Evolutionary conservation across 2,888 invertebrate genomes (phyloP).

Genomic region (Rotaria sp.): DNA sequence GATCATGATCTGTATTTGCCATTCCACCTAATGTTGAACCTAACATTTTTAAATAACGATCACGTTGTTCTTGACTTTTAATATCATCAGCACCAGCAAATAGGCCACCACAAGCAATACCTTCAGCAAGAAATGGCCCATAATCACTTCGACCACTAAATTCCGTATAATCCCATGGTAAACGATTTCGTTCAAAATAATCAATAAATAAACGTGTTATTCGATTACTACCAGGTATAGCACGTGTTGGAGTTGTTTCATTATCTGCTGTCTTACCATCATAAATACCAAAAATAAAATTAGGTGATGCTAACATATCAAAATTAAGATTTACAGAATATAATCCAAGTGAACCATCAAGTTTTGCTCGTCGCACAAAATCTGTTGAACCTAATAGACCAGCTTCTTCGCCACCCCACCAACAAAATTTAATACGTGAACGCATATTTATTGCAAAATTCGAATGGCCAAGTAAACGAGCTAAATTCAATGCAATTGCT

Average conservation of each 20-base stretch:
- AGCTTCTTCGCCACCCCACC: neutral
- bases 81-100: neutral
- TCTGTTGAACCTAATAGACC: neutral
- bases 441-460: neutral
- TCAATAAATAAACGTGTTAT: neutral
- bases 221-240: constrained; percentile 12
- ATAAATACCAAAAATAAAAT: constrained; percentile 24
- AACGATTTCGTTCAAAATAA: neutral
- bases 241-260: neutral
- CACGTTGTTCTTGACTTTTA: constrained; percentile 27
- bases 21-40: neutral
- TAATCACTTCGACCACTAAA: constrained; percentile 30
- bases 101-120: neutral
- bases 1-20: neutral
- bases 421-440: neutral
- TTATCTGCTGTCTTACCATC: constrained; percentile 3
- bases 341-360: neutral
- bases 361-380: neutral
- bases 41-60: neutral
- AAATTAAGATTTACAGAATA: constrained; percentile 6
- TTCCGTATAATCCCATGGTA: constrained; percentile 10
- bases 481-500: neutral
- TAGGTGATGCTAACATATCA: constrained; percentile 23
- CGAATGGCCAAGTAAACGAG: neutral
- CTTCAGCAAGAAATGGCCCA: constrained; percentile 28